Evolutionary conservation across 2,113 vertebrate species (phyloP), one percentile per base, ranked within the genome.

Genomic region (Carettochelys insculpta): DNA sequence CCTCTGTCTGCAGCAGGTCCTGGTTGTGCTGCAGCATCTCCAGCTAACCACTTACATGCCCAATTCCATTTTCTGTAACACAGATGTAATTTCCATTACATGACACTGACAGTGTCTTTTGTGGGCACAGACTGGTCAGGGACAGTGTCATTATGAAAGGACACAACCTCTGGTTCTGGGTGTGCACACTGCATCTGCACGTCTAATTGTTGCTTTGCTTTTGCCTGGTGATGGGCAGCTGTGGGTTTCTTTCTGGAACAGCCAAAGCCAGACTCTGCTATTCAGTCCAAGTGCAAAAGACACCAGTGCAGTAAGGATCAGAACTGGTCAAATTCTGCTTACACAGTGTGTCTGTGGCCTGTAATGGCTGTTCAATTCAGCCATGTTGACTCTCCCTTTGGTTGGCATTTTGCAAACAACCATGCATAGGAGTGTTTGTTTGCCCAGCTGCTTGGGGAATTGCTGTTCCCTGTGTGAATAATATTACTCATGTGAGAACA

Each of bases 21-120:
- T 16, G 5, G 71, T 31, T 1, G 10, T 1, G 0, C 34, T 61
- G 61, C 24, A 85, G 51, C 41, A 45, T 16, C 71, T 78, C 71
- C 52, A 58, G 29, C 65, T 41, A 5, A 27, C 8, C 34, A 12
- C 5, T 43, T 9, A 7, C 1, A 5, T 12, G 4, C 22, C 47
- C 54, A 19, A 4, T 16, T 75, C 47, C 0, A 1, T 24, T 45
- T 29, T 9, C 2, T 56, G 1, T 54, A 73, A 38, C 41, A 7
- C 16, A 11, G n/a, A 7, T 51, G 17, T 50, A 38, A 29, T 52
- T 14, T 50, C 38, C 5, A 0, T 11, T 9, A 79, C 68, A 82
- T 7, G 0, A 1, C 25, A 4, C 38, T 12, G 43, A 47, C n/a
- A 13, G 2, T 1, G 0, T 47, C 3, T 20, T 75, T 65, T 20